A percentile compares a stretch with the other conserved stretches of the same genome.
Conservation (phyloP, 2,888 invertebrate species). For the Eupsilia transversa region DNA sequence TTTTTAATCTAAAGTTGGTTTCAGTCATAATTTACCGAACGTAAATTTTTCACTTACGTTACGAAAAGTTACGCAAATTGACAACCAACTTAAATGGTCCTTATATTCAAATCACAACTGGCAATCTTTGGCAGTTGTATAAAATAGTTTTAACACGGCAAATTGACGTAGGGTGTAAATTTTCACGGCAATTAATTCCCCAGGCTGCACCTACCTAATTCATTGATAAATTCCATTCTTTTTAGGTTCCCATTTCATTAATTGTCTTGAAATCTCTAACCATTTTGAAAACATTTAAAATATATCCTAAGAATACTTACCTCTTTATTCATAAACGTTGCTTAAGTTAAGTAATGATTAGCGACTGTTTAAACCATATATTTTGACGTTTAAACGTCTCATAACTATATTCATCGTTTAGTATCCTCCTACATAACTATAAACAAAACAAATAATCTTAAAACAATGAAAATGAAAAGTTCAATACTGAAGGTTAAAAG, state of each 20-base stretch:
- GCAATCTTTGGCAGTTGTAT: neutral
- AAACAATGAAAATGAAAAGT: constrained; percentile 40
- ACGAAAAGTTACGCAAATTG: neutral
- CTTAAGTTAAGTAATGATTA: too few species aligned
- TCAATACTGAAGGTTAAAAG: constrained; percentile 31
- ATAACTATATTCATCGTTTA: too few species aligned
- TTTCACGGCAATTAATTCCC: too few species aligned
- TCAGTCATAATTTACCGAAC: too few species aligned
- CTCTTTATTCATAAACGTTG: too few species aligned
- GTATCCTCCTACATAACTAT: neutral
- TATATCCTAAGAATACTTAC: neutral
- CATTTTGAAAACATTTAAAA: neutral
- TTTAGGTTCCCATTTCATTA: neutral
- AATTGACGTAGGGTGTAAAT: too few species aligned
- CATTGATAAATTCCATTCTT: neutral
- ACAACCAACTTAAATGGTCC: neutral
- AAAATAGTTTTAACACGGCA: too few species aligned
- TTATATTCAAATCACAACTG: neutral
- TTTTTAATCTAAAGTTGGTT: too few species aligned
- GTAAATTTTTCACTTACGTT: too few species aligned
- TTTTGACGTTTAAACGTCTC: too few species aligned
- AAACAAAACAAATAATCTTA: neutral
- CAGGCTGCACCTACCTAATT: neutral
- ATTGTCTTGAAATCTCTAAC: neutral
- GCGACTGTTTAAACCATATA: too few species aligned